Evolutionary conservation across 1,140 invertebrate genomes (phyloP).

Genomic region (Brachionus paranguensis): DNA sequence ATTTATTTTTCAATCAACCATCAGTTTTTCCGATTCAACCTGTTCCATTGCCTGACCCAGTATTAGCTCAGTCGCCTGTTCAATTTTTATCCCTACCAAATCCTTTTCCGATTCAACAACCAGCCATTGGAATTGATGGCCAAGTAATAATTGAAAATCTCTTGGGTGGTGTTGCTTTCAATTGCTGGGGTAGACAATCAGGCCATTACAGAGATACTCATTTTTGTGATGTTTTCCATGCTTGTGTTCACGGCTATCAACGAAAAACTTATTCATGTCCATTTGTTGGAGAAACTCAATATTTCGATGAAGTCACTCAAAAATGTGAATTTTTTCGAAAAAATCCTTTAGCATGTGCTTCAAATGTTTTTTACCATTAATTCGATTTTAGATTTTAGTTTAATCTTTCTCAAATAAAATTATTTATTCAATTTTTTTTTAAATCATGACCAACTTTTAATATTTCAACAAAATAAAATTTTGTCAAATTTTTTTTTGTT

Average conservation of each 20-base stretch:
- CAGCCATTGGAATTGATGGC: not conserved
- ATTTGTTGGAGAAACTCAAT: constrained; percentile 18
- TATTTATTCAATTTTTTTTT: not conserved
- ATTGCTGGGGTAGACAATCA: not conserved
- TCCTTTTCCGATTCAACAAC: constrained; percentile 8
- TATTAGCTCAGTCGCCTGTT: not conserved
- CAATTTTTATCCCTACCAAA: not conserved
- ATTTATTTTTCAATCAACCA: not conserved
- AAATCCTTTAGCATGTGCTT: not conserved
- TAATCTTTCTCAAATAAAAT: not conserved
- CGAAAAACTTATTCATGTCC: not conserved
- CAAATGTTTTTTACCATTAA: constrained; percentile 18
- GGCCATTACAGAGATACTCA: constrained; percentile 23
- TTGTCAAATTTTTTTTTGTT: too few species aligned
- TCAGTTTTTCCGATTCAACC: not conserved
- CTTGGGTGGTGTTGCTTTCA: constrained; percentile 8
- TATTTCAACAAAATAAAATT: too few species aligned
- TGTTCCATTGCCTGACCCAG: not conserved
- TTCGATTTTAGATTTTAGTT: not conserved
- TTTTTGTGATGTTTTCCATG: constrained; percentile 40
- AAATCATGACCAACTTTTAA: too few species aligned
- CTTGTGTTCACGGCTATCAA: constrained; percentile 30
- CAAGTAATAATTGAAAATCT: constrained; percentile 22
- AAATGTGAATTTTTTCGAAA: constrained; percentile 13
- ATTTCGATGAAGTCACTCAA: constrained; percentile 23